Base-by-base conservation (phyloP, 2,113 vertebrate genomes). In the Tyrannus savana region DNA sequence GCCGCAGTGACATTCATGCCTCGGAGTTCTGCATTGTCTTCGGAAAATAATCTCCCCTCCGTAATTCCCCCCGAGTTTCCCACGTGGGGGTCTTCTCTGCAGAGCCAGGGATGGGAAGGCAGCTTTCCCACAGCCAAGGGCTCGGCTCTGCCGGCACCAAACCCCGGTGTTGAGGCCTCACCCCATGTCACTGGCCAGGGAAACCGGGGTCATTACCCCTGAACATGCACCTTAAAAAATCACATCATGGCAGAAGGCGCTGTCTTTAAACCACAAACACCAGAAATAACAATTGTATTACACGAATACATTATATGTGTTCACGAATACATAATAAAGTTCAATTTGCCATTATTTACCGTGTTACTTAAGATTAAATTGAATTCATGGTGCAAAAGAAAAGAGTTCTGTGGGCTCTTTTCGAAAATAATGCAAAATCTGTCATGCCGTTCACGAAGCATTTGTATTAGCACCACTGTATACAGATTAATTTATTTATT, bases 261-360 rank as follows among this genome's bases (percentile, higher is more conserved):
- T 96, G 85, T 93, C 95, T 94, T 94, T 93, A 96, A 97, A 96
- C 95, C 97, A 97, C 95, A 95, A 97, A 97, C 52, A n/a, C 73
- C 97, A 97, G 97, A 90, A 97, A 97, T 95, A 97, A 96, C 96
- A 97, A 96, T 95, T 95, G 96, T 96, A 89, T 96, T 95, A 96
- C 96, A 86, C 72, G 28, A 41, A 41, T 63, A 9, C 60, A 41
- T 63, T 21, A 21, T 41, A 63, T 87, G 96, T 90, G 92, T 96
- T 97, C 96, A 96, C 97, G 95, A 97, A 97, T 97, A 93, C 86
- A 87, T 97, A 98, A 97, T 96, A 96, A 97, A 97, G 95, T 97
- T 97, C 96, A 96, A 93, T 98, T 98, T 97, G 96, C 97, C 79
- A 75, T 94, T 97, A 97, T 98, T 98, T 97, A 93, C 96, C 96